These are phyloP conservation scores for Coelinius sp. DNA, from an alignment of 2,888 invertebrate species.

Conservation along the genomic window DNA sequence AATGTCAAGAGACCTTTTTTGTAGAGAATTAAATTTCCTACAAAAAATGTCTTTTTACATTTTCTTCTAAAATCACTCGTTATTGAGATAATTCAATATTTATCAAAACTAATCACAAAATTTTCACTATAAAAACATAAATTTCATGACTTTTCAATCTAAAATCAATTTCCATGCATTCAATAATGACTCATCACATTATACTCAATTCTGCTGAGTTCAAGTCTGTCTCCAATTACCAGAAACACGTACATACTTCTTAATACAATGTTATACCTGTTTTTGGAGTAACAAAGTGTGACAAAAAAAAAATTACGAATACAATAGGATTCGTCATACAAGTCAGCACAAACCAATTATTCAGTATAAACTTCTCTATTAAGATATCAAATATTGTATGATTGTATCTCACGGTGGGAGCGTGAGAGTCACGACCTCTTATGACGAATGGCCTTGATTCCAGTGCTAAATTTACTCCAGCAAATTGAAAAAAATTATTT, in stretches of 20 bases:
- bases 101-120: too few relatives aligned
- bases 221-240: not conserved
- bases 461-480: not conserved
- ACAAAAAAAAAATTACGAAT: not conserved
- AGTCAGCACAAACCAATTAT: conserved; percentile 5
- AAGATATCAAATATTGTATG: conserved; percentile 8
- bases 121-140: too few relatives aligned
- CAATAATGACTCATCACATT: not conserved
- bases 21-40: too few relatives aligned
- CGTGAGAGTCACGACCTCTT: conserved; percentile 9
- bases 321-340: not conserved
- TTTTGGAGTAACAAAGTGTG: not conserved
- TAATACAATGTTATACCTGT: not conserved
- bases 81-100: too few relatives aligned
- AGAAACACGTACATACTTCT: not conserved
- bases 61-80: too few relatives aligned
- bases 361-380: conserved; percentile 6
- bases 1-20: too few relatives aligned
- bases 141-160: too few relatives aligned
- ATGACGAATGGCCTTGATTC: conserved; percentile 12
- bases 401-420: not conserved
- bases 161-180: not conserved
- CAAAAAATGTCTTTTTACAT: too few relatives aligned
- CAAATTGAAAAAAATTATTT: not conserved
- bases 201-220: not conserved